Evolutionary conservation across 2,797 vertebrate species (phyloP).

Genomic region (Aphelocoma californica): DNA sequence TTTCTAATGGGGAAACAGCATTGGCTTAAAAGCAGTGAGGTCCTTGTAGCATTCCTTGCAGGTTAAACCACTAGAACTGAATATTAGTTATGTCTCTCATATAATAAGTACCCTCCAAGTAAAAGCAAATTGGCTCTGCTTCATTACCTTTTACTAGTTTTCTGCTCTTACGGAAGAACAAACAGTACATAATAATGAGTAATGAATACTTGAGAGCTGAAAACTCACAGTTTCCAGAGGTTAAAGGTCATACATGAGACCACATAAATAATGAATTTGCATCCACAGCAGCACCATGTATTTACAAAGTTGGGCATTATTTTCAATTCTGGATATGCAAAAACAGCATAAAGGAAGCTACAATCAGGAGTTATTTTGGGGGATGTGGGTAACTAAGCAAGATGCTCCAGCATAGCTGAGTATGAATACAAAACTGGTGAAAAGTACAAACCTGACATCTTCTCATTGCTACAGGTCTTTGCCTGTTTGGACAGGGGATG

Average conservation of each 20-base stretch:
- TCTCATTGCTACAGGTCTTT: not conserved
- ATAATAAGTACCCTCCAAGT: not conserved
- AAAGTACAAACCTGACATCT: accelerated
- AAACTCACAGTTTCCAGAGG: not conserved
- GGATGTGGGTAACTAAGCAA: not conserved
- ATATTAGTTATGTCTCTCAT: not conserved
- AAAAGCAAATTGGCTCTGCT: not conserved
- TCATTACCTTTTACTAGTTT: conserved; percentile 43
- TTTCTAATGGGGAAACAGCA: not conserved
- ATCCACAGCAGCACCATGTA: not conserved
- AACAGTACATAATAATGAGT: conserved; percentile 27
- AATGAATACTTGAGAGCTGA: conserved; percentile 13
- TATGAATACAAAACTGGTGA: not conserved
- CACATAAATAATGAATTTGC: not conserved
- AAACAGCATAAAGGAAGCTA: not conserved
- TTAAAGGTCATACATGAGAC: not conserved
- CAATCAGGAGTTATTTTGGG: accelerated
- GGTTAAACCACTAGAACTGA: not conserved
- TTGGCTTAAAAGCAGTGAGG: not conserved
- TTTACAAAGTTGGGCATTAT: not conserved
- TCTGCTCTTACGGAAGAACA: conserved; percentile 7
- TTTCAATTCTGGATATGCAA: not conserved
- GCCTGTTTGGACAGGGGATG: not conserved
- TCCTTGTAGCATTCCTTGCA: not conserved
- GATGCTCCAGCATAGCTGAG: not conserved